phyloP scores from a whole-genome alignment of 1,140 invertebrate species.

The Heterodera schachtii region DNA sequence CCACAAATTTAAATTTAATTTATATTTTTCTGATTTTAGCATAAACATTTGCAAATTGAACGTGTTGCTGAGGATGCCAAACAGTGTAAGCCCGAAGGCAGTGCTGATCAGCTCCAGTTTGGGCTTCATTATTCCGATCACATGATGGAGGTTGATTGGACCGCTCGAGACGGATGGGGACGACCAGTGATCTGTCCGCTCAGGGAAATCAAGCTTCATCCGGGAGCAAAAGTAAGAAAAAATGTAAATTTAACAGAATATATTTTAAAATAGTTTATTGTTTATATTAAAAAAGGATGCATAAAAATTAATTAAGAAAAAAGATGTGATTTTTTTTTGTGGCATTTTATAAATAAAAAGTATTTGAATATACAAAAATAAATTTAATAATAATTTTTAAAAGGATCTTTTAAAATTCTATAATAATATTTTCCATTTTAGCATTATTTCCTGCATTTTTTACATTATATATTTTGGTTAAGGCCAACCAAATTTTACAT shows the following conservation, averaged over 20 bases:
- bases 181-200: constrained; percentile 83
- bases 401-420: too few species aligned
- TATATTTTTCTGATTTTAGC: neutral
- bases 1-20: neutral
- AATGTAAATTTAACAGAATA: neutral
- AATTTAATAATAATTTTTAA: too few species aligned
- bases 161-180: constrained; percentile 79
- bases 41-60: neutral
- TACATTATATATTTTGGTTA: too few species aligned
- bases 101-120: constrained; percentile 77
- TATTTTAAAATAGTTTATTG: too few species aligned
- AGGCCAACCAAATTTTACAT: too few species aligned
- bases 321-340: too few species aligned
- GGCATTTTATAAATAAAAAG: too few species aligned
- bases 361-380: too few species aligned
- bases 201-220: constrained; percentile 84
- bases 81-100: constrained; percentile 51
- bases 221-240: constrained; percentile 78
- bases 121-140: constrained; percentile 90
- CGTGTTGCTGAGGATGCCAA: neutral
- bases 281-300: too few species aligned
- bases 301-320: too few species aligned
- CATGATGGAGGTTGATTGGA: constrained; percentile 86
- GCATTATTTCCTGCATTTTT: too few species aligned
- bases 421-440: too few species aligned